Percentiles rank a stretch among this genome's conserved stretches.
phyloP scores from a whole-genome alignment of 92 coral and sea anemone genomes.

The Hydrozoanthus gracilis region DNA sequence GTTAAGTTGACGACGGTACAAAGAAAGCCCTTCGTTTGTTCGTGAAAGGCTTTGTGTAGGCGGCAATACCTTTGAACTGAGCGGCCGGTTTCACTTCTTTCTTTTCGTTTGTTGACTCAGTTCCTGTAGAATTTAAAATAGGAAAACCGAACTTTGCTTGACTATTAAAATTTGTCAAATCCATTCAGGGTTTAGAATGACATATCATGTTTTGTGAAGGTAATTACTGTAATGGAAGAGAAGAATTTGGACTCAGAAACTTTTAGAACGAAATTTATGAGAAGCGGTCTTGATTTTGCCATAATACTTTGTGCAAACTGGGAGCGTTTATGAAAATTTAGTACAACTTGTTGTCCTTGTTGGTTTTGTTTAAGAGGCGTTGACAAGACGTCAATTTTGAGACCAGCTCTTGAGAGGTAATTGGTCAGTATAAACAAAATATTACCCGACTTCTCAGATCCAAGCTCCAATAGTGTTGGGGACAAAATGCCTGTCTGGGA shows the following conservation, averaged over 20 bases:
- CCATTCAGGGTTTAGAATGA: background rate
- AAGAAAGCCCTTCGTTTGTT: conserved; percentile 27
- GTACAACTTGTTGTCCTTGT: conserved; percentile 34
- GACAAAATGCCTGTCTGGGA: background rate
- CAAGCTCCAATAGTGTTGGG: background rate
- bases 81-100: conserved; percentile 15
- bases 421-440: conserved; percentile 43
- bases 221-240: background rate
- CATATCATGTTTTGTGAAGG: background rate
- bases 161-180: background rate
- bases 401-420: conserved; percentile 31
- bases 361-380: conserved; percentile 24
- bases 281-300: background rate
- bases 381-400: conserved; percentile 36
- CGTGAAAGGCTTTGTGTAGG: background rate
- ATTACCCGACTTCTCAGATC: background rate
- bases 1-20: conserved; percentile 26
- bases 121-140: background rate
- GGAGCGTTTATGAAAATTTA: conserved; percentile 19
- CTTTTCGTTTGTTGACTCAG: conserved; percentile 13
- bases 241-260: no score
- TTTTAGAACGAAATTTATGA: no score
- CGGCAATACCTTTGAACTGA: conserved; percentile 32
- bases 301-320: conserved; percentile 27
- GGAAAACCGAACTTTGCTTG: background rate